These are phyloP conservation scores for Hylaeus volcanicus DNA, from an alignment of 1,140 invertebrate genomes.

Conservation along the genomic window DNA sequence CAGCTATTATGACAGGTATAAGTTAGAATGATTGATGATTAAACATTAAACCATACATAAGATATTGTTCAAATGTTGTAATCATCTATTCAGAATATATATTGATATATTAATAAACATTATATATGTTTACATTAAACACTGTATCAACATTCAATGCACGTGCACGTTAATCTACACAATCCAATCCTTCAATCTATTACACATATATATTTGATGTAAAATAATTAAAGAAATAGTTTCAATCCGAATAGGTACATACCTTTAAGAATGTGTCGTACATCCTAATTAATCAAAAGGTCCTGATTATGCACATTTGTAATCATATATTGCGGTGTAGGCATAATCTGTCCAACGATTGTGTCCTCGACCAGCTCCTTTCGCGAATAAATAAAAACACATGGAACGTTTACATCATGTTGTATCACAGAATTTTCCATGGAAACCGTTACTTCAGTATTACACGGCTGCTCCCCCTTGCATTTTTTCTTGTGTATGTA, in stretches of 20 bases:
- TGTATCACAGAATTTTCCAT: slow-evolving; percentile 41
- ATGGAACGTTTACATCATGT: slow-evolving; percentile 39
- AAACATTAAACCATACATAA: not conserved
- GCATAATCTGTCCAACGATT: slow-evolving; percentile 49
- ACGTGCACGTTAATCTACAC: too few relatives aligned
- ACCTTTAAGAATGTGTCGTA: too few relatives aligned
- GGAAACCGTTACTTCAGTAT: slow-evolving; percentile 45
- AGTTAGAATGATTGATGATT: not conserved
- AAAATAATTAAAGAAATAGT: not conserved
- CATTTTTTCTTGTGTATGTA: slow-evolving; percentile 77
- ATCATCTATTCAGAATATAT: too few relatives aligned
- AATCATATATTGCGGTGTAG: slow-evolving; percentile 70
- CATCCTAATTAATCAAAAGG: too few relatives aligned
- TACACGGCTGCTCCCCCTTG: slow-evolving; percentile 66
- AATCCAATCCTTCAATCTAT: too few relatives aligned
- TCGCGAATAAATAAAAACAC: slow-evolving; percentile 68
- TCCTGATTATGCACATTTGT: slow-evolving; percentile 68
- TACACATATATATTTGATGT: not conserved
- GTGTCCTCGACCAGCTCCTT: slow-evolving; percentile 65
- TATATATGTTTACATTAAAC: not conserved
- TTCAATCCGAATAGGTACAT: not conserved
- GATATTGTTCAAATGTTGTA: not conserved
- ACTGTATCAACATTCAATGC: not conserved
- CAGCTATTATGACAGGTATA: not conserved
- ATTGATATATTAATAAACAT: not conserved